phyloP scores from a whole-genome alignment of 2,888 invertebrate genomes.

The Torymus tubicola region DNA sequence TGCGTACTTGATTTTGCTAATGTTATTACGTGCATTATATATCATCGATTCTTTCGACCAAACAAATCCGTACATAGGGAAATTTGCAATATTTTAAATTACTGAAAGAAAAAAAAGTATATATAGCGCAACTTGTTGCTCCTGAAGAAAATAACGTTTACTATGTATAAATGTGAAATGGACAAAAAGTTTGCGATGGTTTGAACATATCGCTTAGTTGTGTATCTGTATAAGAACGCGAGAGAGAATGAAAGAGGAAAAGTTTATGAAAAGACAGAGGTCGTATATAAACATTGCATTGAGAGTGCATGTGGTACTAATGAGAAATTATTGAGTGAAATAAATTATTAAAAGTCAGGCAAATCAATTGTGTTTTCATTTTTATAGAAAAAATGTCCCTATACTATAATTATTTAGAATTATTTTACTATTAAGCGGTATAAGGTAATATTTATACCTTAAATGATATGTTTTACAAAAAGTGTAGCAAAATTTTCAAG shows the following conservation, averaged over 20 bases:
- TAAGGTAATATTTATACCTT: too few relatives aligned
- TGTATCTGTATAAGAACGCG: conserved; percentile 48
- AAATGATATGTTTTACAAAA: background rate
- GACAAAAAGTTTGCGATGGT: conserved; percentile 14
- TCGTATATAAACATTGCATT: conserved; percentile 48
- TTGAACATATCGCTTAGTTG: conserved; percentile 18
- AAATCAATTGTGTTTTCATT: conserved; percentile 43
- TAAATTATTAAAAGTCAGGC: conserved; percentile 52
- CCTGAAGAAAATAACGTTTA: conserved; percentile 28
- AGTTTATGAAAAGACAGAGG: conserved; percentile 58
- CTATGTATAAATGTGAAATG: conserved; percentile 19
- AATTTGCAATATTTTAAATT: conserved; percentile 33
- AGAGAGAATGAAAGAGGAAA: conserved; percentile 45
- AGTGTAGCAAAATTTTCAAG: background rate
- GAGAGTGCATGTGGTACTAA: conserved; percentile 45
- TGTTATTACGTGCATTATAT: background rate
- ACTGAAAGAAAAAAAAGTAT: conserved; percentile 1
- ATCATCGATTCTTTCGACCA: conserved; percentile 26
- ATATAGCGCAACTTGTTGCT: conserved; percentile 19
- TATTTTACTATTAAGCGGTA: background rate
- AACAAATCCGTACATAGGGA: conserved; percentile 18
- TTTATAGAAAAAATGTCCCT: conserved; percentile 12
- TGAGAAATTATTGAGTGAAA: conserved; percentile 53
- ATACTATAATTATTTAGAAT: background rate
- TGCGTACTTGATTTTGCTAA: conserved; percentile 28